phyloP scores from a whole-genome alignment of 2,888 invertebrate genomes.

The Mechanitis messenoides region DNA sequence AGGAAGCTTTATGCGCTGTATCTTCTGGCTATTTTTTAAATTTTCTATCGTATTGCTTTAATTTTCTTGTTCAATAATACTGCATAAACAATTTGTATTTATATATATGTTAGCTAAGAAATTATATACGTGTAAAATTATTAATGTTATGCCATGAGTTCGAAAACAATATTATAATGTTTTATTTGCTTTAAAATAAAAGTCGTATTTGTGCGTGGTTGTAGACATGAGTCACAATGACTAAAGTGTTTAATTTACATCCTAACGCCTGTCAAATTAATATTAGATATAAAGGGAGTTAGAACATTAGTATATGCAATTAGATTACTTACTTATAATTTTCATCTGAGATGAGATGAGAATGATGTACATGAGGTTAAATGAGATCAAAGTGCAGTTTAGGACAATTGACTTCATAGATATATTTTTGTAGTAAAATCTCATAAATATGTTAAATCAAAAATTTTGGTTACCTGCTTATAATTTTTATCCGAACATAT shows the following conservation, averaged over 20 bases:
- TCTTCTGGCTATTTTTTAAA: background rate
- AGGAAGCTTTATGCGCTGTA: background rate
- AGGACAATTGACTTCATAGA: too few species aligned
- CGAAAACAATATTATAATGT: conserved; percentile 56
- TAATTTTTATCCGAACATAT: too few species aligned
- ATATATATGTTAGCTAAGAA: conserved; percentile 41
- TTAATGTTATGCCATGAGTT: conserved; percentile 69
- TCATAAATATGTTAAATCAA: too few species aligned
- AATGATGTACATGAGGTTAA: too few species aligned
- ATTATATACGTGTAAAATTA: conserved; percentile 43
- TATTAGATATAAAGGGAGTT: too few species aligned
- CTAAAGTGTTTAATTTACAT: conserved; percentile 17
- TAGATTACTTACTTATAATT: too few species aligned
- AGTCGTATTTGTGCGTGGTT: conserved; percentile 73
- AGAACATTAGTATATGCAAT: too few species aligned
- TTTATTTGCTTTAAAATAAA: conserved; percentile 70
- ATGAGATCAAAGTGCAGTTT: too few species aligned
- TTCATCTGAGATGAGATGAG: too few species aligned
- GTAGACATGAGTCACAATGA: conserved; percentile 50
- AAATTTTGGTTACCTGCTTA: too few species aligned
- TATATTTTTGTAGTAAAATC: too few species aligned
- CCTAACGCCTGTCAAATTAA: background rate
- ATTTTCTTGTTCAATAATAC: conserved; percentile 5
- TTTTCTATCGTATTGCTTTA: conserved; percentile 9
- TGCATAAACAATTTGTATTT: conserved; percentile 47